phyloP scores from a whole-genome alignment of 2,113 vertebrate genomes.

The Steatornis caripensis region DNA sequence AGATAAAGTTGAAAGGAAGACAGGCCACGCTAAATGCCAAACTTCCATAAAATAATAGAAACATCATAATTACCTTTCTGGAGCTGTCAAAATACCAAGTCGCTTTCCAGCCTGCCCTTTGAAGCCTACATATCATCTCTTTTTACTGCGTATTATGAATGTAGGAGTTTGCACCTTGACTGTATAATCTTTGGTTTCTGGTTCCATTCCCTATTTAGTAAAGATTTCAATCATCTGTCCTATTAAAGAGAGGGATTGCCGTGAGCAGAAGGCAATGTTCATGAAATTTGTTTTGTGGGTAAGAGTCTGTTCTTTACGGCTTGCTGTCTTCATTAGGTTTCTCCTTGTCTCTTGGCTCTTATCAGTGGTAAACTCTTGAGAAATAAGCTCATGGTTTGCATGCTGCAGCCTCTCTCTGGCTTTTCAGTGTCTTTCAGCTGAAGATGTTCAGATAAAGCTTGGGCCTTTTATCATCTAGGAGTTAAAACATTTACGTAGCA shows the following conservation, averaged over 20 bases:
- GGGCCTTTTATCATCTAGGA: not conserved
- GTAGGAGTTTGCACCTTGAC: not conserved
- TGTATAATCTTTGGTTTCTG: not conserved
- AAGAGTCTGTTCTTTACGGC: not conserved
- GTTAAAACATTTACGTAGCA: not conserved
- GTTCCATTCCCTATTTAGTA: not conserved
- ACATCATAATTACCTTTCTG: not conserved
- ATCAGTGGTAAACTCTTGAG: not conserved
- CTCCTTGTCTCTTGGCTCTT: not conserved
- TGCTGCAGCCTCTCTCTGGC: not conserved
- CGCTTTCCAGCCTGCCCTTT: not conserved
- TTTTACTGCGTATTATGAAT: not conserved
- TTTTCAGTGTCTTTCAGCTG: not conserved
- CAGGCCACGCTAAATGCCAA: slow-evolving; percentile 3
- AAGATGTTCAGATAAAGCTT: not conserved
- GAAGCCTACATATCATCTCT: not conserved
- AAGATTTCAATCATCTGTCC: slow-evolving; percentile 16
- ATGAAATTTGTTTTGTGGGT: not conserved
- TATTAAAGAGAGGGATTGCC: not conserved
- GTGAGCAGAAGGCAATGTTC: not conserved
- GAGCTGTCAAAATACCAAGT: slow-evolving; percentile 14
- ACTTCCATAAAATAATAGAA: slow-evolving; percentile 4
- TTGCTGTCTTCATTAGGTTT: not conserved
- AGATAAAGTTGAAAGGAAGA: slow-evolving; percentile 15
- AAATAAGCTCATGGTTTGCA: not conserved